Evolutionary conservation across 2,113 vertebrate species (phyloP).

Genomic region (Ophthalmolycus amberensis): DNA sequence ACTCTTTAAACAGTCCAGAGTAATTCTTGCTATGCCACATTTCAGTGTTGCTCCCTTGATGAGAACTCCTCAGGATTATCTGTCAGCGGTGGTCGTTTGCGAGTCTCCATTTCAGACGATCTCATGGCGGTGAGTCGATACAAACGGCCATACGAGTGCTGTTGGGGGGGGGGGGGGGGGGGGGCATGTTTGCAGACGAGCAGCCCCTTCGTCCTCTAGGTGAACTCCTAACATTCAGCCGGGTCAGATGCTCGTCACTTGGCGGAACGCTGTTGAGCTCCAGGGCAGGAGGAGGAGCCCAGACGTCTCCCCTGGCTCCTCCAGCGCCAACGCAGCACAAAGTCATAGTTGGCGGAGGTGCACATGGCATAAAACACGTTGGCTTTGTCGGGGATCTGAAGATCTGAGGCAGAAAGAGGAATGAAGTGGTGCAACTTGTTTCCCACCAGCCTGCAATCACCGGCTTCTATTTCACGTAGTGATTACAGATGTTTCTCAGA

Average conservation of each 20-base stretch:
- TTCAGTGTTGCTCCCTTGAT: background rate
- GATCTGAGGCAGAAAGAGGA: slow-evolving; percentile 80
- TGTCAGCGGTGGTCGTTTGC: slow-evolving; percentile 11
- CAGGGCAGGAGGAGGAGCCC: slow-evolving; percentile 63
- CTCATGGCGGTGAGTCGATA: background rate
- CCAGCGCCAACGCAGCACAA: slow-evolving; percentile 84
- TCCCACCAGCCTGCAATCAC: background rate
- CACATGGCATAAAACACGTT: slow-evolving; percentile 94
- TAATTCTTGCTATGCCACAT: background rate
- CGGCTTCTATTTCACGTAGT: background rate
- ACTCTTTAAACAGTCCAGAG: background rate
- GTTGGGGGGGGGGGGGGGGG: background rate
- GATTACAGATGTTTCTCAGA: background rate
- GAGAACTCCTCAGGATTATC: background rate
- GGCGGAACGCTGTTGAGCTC: slow-evolving; percentile 24
- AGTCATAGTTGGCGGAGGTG: slow-evolving; percentile 86
- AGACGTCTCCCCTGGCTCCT: slow-evolving; percentile 54
- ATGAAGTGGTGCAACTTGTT: background rate
- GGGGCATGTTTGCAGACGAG: slow-evolving; percentile 5
- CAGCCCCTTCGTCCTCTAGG: background rate
- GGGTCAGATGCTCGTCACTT: slow-evolving; percentile 56
- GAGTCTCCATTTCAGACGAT: background rate
- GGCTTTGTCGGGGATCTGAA: slow-evolving; percentile 89
- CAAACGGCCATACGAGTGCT: background rate
- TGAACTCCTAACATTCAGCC: slow-evolving; percentile 1